These are phyloP conservation scores for Vultur gryphus DNA, from an alignment of 2,797 vertebrate species.

Conservation along the genomic window DNA sequence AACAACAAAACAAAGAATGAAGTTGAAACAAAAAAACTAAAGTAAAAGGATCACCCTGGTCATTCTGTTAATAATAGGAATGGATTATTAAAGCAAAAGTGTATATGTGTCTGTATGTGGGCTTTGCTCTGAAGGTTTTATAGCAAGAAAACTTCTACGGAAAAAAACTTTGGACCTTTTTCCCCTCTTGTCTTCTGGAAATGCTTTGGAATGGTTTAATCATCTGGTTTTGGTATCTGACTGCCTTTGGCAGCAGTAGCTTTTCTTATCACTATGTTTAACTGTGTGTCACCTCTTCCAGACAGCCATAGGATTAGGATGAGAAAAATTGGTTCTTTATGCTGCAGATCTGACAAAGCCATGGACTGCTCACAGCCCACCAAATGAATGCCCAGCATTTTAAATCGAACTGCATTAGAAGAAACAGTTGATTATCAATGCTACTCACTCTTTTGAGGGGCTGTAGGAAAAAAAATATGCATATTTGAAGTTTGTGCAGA, in stretches of 20 bases:
- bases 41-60: background rate
- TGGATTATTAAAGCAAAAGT: background rate
- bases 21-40: background rate
- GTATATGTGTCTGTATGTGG: background rate
- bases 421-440: conserved; percentile 67
- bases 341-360: conserved; percentile 68
- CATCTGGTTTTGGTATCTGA: conserved; percentile 64
- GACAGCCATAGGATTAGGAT: conserved; percentile 70
- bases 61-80: background rate
- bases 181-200: conserved; percentile 55
- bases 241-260: conserved; percentile 65
- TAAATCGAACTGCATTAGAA: conserved; percentile 65
- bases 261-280: conserved; percentile 72
- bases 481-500: conserved; percentile 6
- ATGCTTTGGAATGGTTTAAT: conserved; percentile 71
- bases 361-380: conserved; percentile 44
- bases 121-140: conserved; percentile 32
- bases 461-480: background rate
- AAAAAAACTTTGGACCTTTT: conserved; percentile 35
- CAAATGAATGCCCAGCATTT: conserved; percentile 63
- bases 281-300: conserved; percentile 66
- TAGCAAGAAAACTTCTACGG: conserved; percentile 1
- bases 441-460: conserved; percentile 40
- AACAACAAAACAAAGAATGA: background rate
- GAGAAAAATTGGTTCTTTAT: conserved; percentile 74